These are phyloP conservation scores for Sepiola atlantica DNA, from an alignment of 2,888 invertebrate genomes.

Conservation along the genomic window DNA sequence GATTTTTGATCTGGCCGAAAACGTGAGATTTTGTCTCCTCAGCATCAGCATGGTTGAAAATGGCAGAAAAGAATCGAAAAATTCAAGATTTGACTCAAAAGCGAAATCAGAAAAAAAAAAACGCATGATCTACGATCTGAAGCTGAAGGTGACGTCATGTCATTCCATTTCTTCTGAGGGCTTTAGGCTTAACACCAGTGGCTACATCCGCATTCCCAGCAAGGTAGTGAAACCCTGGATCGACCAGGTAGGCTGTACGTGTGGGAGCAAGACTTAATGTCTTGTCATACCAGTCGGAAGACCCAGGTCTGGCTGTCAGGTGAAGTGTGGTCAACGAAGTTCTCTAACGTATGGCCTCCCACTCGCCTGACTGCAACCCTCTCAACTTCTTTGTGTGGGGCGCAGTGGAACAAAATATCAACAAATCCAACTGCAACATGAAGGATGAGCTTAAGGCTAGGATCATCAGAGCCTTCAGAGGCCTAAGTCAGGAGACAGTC, in stretches of 20 bases:
- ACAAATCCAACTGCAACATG: too few relatives aligned
- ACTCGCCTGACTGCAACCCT: background rate
- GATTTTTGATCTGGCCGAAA: too few relatives aligned
- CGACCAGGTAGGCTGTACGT: background rate
- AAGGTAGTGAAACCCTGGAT: background rate
- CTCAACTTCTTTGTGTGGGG: background rate
- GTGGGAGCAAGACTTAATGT: background rate
- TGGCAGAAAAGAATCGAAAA: too few relatives aligned
- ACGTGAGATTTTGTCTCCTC: too few relatives aligned
- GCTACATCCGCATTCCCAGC: background rate
- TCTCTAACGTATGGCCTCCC: background rate
- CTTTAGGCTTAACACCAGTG: background rate
- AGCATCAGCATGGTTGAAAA: too few relatives aligned
- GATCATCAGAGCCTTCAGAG: background rate
- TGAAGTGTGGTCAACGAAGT: background rate
- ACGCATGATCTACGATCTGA: too few relatives aligned
- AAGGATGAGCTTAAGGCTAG: too few relatives aligned
- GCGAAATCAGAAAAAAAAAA: too few relatives aligned
- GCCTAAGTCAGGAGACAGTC: background rate
- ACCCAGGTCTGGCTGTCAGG: background rate
- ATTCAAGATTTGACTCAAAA: too few relatives aligned
- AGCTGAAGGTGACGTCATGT: background rate
- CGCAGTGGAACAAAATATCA: too few relatives aligned
- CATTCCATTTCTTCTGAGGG: background rate
- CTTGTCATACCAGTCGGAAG: background rate